Evolutionary conservation across 2,113 vertebrate genomes (phyloP).

Genomic region (Alligator mississippiensis): DNA sequence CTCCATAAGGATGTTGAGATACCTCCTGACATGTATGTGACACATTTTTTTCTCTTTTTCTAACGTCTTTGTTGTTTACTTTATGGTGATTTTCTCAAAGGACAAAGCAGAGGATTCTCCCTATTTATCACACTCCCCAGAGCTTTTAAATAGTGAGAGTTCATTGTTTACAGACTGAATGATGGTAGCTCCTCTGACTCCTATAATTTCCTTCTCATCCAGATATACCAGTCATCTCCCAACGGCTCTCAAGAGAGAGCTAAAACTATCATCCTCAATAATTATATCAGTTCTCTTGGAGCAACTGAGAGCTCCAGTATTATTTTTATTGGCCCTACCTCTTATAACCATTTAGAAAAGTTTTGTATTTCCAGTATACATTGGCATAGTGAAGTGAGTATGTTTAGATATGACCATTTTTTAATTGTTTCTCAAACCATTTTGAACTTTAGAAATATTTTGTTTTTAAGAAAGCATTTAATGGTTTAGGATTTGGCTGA

Average conservation of each 20-base stretch:
- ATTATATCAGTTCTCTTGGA: slow-evolving; percentile 32
- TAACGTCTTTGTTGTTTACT: background rate
- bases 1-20: fast-evolving
- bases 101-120: background rate
- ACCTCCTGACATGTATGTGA: fast-evolving
- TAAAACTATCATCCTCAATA: slow-evolving; percentile 44
- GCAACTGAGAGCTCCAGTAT: slow-evolving; percentile 10
- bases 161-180: slow-evolving; percentile 36
- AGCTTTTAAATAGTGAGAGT: slow-evolving; percentile 28
- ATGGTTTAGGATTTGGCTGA: background rate
- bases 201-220: background rate
- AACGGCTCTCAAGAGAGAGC: slow-evolving; percentile 56
- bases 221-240: background rate
- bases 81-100: background rate
- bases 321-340: slow-evolving; percentile 10
- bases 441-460: slow-evolving; percentile 1
- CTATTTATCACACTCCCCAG: background rate
- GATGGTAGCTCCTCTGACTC: background rate
- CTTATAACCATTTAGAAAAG: background rate
- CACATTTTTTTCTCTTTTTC: fast-evolving
- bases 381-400: background rate
- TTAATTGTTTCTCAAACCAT: background rate
- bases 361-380: background rate
- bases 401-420: background rate
- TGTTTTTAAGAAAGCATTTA: background rate